phyloP scores from a whole-genome alignment of 1,140 invertebrate genomes.

The Drosophila chauvacae region DNA sequence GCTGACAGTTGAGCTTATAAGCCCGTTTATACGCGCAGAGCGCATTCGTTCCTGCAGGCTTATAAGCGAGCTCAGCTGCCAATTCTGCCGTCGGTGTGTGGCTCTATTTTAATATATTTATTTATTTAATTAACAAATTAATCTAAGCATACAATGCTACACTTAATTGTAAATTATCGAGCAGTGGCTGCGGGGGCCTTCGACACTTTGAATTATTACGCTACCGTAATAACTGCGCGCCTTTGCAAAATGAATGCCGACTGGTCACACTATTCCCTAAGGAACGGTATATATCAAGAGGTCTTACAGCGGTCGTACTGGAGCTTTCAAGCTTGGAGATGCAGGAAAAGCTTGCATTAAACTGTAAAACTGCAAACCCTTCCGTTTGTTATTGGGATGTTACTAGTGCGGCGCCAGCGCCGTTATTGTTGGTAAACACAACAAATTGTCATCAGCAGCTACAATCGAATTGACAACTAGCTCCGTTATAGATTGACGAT shows the following conservation, averaged over 20 bases:
- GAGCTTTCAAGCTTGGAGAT: conserved; percentile 45
- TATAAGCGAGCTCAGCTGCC: no score
- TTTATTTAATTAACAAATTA: no score
- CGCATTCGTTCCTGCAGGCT: no score
- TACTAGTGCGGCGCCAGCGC: conserved; percentile 7
- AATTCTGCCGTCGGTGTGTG: no score
- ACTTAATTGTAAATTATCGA: no score
- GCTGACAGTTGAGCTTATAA: no score
- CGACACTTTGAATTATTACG: background rate
- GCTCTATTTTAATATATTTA: no score
- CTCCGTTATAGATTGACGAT: background rate
- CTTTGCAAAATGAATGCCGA: no score
- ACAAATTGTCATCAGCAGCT: background rate
- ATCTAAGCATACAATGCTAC: no score
- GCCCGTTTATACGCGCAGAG: no score
- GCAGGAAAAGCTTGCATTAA: conserved; percentile 55
- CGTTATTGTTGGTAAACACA: conserved; percentile 62
- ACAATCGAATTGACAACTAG: background rate
- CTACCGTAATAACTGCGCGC: background rate
- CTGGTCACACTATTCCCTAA: conserved; percentile 1
- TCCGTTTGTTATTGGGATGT: conserved; percentile 20
- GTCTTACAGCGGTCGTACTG: conserved; percentile 14
- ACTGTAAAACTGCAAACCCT: conserved; percentile 46
- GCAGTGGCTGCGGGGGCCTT: no score
- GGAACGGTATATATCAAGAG: conserved; percentile 4